Base-by-base conservation (phyloP, 2,113 vertebrate genomes). In the Pimephales promelas region DNA sequence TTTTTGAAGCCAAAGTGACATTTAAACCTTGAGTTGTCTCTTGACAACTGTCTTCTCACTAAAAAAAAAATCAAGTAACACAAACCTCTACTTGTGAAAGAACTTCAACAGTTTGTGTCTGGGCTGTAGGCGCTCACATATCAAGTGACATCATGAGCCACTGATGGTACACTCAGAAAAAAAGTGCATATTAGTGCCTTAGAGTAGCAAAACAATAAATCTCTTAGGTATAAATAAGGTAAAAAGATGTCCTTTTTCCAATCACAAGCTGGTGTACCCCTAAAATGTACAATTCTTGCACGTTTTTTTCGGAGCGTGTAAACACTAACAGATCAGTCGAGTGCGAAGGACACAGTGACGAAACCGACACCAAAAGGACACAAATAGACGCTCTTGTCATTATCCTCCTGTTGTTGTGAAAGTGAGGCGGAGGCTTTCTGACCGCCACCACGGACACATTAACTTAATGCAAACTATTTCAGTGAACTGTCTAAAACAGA, bases 1-100 rank as follows among this genome's bases (percentile, higher is more conserved):
- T 5, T 24, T 71, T 57, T 74, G 52, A 24, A 76, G 36, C 80
- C 13, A 22, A 45, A 68, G 57, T 56, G 31, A 79, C 54, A 43
- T 72, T 14, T 31, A 26, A 82, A 54, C 18, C 8, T 13, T 10
- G 10, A 56, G 47, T 34, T 1, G 1, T 36, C 66, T 36, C 66
- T 40, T 2, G 2, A 36, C 20, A 40, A 68, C 31, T 40, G 10
- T 9, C 22, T 40, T 40, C 66, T 66, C 61, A 31, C 8, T 20
- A 34, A 20, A 64, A 28, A 64, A 28, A 62, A 28, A 64, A 28
- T 8, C 7, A 0, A 34, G 16, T 10, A 66, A 34, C 62, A 20
- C 62, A 66, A 68, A 36, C 64, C 64, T 68, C 3, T 2, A 36
- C 8, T 68, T 36, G 64, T 68, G 31, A 68, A 68, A 40, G 64